Base-by-base conservation (phyloP, 2,797 vertebrate species). In the Hirundo rustica region DNA sequence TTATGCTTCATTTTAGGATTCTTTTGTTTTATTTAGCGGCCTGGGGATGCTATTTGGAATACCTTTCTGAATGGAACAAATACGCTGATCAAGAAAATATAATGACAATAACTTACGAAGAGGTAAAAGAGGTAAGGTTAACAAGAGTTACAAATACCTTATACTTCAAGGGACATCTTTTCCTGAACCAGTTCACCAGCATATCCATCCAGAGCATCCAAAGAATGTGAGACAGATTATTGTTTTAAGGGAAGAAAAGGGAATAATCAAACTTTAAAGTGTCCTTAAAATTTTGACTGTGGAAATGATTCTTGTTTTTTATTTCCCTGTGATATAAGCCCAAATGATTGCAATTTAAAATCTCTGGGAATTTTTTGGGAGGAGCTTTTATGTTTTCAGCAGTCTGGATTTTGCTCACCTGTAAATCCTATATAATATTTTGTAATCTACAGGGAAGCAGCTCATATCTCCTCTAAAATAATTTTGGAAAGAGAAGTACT, bases 1-100 rank as follows among this genome's bases (percentile, higher is more conserved):
- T 62, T 70, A 32, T 60, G 11, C 16, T 76, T 85, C 36, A 75
- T 80, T 1, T 53, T 51, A 29, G 5, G 0, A 42, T 82, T 10
- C 2, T 76, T 95, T 82, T 45, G 5, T 54, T 94, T 83, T 79
- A 23, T 85, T 81, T 75, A 99, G 98, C 98, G 86, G 27, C 93
- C 30, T 99, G 98, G 98, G 99, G 99, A 64, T 98, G 97, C 36
- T 99, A 99, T 94, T 98, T 99, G 85, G 98, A 99, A 22, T 97
- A 98, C 30, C 96, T 97, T 65, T 73, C 97, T 48, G 93, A 97
- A 68, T 99, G 98, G 99, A 98, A 98, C 76, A 98, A 98, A 77
- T 98, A 93, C 29, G 94, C 97, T 53, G 97, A 97, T 48, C 95
- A 98, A 79, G 97, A 98, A 64, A 98, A 98, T n/a, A 79, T 99